phyloP scores from a whole-genome alignment of 2,797 vertebrate genomes.

The Gallinago nigripennis region DNA sequence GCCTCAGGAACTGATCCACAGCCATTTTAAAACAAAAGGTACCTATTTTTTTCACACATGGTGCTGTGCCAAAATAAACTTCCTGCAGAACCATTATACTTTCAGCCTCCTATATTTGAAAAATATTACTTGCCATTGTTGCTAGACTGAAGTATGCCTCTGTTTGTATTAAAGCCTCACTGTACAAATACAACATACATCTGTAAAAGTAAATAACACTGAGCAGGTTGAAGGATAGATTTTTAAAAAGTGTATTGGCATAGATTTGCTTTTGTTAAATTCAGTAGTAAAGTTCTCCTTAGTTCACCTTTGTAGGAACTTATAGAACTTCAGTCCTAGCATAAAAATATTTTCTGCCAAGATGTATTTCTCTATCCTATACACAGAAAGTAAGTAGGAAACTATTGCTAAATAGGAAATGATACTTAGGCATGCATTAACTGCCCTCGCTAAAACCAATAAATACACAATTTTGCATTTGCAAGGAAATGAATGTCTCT shows the following conservation, averaged over 20 bases:
- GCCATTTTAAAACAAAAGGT: constrained; percentile 53
- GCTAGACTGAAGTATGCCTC: not conserved
- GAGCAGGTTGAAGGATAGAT: not conserved
- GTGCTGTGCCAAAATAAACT: constrained; percentile 43
- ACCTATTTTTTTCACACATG: not conserved
- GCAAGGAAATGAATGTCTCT: not conserved
- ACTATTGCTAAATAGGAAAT: not conserved
- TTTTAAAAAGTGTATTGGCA: not conserved
- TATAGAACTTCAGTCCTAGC: not conserved
- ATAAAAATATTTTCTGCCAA: not conserved
- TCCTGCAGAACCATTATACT: not conserved
- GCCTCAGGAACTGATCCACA: not conserved
- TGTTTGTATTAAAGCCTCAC: not conserved
- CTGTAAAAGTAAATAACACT: not conserved
- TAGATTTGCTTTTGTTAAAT: not conserved
- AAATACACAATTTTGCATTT: not conserved
- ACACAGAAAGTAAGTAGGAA: not conserved
- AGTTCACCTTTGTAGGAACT: not conserved
- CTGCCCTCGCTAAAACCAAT: not conserved
- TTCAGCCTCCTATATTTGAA: not conserved
- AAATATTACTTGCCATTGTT: not conserved
- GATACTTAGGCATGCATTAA: not conserved
- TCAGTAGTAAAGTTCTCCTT: not conserved
- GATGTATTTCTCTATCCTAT: not conserved
- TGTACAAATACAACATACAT: not conserved